Base-by-base conservation (phyloP, 2,797 vertebrate genomes). In the Mico argentatus region DNA sequence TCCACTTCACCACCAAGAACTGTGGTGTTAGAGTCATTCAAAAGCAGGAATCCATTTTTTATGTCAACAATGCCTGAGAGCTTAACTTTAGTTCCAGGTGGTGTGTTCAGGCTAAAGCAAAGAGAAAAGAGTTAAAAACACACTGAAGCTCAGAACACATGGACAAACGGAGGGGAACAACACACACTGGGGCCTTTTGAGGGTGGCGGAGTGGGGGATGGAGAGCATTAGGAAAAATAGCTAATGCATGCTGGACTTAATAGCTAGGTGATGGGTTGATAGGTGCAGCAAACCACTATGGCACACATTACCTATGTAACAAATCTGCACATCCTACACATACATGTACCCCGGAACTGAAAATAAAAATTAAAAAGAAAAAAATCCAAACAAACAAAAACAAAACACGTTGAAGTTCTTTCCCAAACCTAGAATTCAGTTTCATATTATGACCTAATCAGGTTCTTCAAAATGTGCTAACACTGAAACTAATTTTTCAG, bases 1-100 rank as follows among this genome's bases (percentile, higher is more conserved):
- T 99, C 99, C 90, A 99, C 99, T 98, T 99, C 99, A 98, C 99
- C 99, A 72, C 99, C 99, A 19, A 99, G 99, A 96, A 99, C 99
- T 36, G 98, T 97, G 72, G 99, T 99, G 90, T 99, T 99, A 92
- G 99, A 99, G 97, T 99, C 99, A 96, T 99, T 99, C 95, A 99
- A 99, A 50, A 99, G 98, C 98, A 99, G 99, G 97, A 99, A 99
- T 92, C 99, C 99, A 90, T 99, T 99, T 99, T 99, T 99, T 95
- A 99, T 98, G 93, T 99, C 99, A 98, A 99, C 98, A 52, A 98
- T 98, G 96, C 99, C 99, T 92, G 99, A 99, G 90, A 99, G 99
- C 97, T 99, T 99, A 91, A 99, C 99, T 99, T 99, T 99, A 96
- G 99, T 99, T 98, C 99, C 99, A 96, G 99, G 99, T 33, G 99